Base-by-base conservation (phyloP, 2,797 vertebrate genomes). In the Acomys russatus region DNA sequence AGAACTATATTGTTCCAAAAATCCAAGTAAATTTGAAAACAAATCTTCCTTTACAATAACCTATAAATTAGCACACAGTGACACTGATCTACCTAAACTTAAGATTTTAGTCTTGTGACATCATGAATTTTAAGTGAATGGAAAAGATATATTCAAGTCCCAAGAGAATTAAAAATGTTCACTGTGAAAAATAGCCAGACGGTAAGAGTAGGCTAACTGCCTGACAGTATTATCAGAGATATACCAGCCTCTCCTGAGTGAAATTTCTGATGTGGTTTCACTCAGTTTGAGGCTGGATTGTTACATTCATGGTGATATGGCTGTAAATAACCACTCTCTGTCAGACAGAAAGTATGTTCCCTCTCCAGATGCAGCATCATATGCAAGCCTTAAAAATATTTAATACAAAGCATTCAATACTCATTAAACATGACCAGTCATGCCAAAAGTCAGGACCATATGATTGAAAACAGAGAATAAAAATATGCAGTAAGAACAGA, bases 381-480 rank as follows among this genome's bases (percentile, higher is more conserved):
- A 22, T 80, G 49, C n/a, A 59, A 66, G 51, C 44, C 74, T 63
- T 76, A 76, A 54, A 22, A 23, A 64, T n/a, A 3, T 74, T 91
- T 87, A 33, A 73, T n/a, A 73, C 20, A 73, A 9, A 63, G 5
- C 35, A 76, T 73, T 61, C 23, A 77, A 28, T 2, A n/a, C 70
- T 90, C 35, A 59, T 7, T 33, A 82, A 68, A 73, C 61, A 25
- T 63, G 73, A 82, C 6, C 63, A 74, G 25, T 23, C 23, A 74
- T 74, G 59, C 38, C 56, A 73, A 90, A 96, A 87, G 30, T 71
- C 71, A 80, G 14, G 25, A 71, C 9, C 22, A 84, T 2, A 1
- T 85, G 20, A 6, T 25, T 59, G 33, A 82, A 94, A 97, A 83
- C 8, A 76, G 59, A 85, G 30, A 63, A 82, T 87, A 79, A 88